Base-by-base conservation (phyloP, 2,113 vertebrate genomes). In the Saccopteryx leptura region DNA sequence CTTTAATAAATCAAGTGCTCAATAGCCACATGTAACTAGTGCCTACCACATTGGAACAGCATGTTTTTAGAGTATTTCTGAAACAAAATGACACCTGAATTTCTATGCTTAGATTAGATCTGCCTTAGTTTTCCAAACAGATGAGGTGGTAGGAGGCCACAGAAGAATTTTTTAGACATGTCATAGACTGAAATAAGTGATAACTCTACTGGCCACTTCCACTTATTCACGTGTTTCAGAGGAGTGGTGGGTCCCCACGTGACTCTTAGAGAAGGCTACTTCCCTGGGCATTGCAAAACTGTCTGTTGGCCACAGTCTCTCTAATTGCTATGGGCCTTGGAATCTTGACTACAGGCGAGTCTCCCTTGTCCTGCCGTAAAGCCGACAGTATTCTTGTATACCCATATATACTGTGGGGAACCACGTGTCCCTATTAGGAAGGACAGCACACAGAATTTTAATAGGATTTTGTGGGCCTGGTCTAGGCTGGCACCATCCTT, bases 71-170 rank as follows among this genome's bases (percentile, higher is more conserved):
- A 90, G n/a, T 17, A 54, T 46, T 66, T 88, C 9, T 71, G 58
- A 46, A 95, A 72, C 81, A 82, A 56, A 78, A 48, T 46, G 76
- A 74, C 66, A 24, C 9, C 3, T 61, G 33, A 39, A 54, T 33
- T 82, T 90, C 54, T 90, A 1, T 26, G 52, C 65, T 80, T 76
- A 65, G 28, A 56, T 86, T 50, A 91, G 50, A 80, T 63, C 83
- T 87, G 88, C 85, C 78, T 96, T 80, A 9, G 31, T 95, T 97
- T 96, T 56, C 81, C 17, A 24, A 66, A 31, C 23, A 52, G 28
- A n/a, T 19, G 26, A 71, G 8, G 12, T 69, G 66, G 33, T 69
- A 21, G 88, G 46, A 90, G 21, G 52, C 54, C 78, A 82, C 61
- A 39, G 46, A 54, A 92, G 48, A 71, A 72, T 52, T 31, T 78